phyloP scores from a whole-genome alignment of 2,888 invertebrate genomes.

The Latrodectus hesperus region DNA sequence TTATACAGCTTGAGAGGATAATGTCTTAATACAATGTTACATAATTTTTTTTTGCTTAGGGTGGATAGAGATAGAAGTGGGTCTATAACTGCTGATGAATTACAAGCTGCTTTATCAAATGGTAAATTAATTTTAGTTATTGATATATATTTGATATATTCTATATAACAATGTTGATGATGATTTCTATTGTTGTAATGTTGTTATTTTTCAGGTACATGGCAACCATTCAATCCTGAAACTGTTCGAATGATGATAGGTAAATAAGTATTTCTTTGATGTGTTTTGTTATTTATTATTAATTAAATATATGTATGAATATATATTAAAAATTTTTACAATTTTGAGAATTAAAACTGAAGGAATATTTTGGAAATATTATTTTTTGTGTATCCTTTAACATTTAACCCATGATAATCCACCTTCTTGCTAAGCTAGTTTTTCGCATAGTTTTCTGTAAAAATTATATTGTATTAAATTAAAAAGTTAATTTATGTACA shows the following conservation, averaged over 20 bases:
- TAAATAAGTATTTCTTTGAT: slow-evolving; percentile 74
- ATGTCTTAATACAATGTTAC: neutral
- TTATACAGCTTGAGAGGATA: neutral
- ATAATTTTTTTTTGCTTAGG: slow-evolving; percentile 20
- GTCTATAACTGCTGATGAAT: slow-evolving; percentile 89
- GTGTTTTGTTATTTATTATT: no score
- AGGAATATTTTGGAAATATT: no score
- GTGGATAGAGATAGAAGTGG: slow-evolving; percentile 82
- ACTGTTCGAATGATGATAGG: slow-evolving; percentile 97
- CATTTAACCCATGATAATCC: no score
- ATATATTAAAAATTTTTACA: no score
- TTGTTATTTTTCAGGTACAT: slow-evolving; percentile 81
- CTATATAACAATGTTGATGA: neutral
- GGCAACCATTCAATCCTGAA: slow-evolving; percentile 98
- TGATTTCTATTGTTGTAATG: neutral
- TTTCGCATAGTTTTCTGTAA: no score
- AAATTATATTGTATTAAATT: no score
- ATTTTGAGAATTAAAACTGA: no score
- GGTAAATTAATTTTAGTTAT: slow-evolving; percentile 80
- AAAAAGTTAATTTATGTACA: no score
- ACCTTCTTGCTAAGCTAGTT: no score
- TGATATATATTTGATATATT: neutral
- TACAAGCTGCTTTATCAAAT: slow-evolving; percentile 93
- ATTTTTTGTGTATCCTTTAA: no score
- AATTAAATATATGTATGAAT: no score